Percentiles rank a stretch among this genome's conserved stretches.
phyloP scores from a whole-genome alignment of 2,888 invertebrate genomes.

The Heteropelma amictum region DNA sequence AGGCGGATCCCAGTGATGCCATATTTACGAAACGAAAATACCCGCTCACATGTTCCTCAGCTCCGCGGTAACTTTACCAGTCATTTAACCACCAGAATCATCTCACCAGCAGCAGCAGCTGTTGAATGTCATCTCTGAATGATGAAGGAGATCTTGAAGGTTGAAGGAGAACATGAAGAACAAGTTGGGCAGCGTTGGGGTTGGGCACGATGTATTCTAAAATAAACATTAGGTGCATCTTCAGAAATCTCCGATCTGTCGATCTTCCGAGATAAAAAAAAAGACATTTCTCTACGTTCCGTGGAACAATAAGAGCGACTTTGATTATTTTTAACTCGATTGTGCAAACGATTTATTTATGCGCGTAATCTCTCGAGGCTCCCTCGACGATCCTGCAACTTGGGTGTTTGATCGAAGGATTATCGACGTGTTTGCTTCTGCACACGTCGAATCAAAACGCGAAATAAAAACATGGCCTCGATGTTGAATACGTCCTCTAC shows the following conservation, averaged over 20 bases:
- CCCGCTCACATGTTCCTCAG: too few species aligned
- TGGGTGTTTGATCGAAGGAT: too few species aligned
- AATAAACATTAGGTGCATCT: conserved; percentile 29
- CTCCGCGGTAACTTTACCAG: too few species aligned
- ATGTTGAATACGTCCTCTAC: not conserved
- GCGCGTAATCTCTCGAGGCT: too few species aligned
- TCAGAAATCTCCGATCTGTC: not conserved
- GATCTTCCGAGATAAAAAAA: not conserved
- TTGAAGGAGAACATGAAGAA: conserved; percentile 20
- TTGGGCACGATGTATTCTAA: conserved; percentile 24
- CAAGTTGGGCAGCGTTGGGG: not conserved
- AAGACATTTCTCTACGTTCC: too few species aligned
- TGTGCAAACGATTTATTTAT: too few species aligned
- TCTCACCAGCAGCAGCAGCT: too few species aligned
- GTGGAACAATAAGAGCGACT: not conserved
- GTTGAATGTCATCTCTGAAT: conserved; percentile 33
- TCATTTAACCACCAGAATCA: not conserved
- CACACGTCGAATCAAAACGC: not conserved
- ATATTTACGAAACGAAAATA: too few species aligned
- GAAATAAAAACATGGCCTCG: conserved; percentile 27
- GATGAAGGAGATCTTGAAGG: not conserved
- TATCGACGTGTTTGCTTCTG: too few species aligned
- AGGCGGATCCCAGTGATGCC: too few species aligned
- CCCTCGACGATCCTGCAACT: too few species aligned
- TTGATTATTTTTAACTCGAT: too few species aligned